phyloP scores from a whole-genome alignment of 2,888 invertebrate genomes.

The Aleiodes leptofemur region DNA sequence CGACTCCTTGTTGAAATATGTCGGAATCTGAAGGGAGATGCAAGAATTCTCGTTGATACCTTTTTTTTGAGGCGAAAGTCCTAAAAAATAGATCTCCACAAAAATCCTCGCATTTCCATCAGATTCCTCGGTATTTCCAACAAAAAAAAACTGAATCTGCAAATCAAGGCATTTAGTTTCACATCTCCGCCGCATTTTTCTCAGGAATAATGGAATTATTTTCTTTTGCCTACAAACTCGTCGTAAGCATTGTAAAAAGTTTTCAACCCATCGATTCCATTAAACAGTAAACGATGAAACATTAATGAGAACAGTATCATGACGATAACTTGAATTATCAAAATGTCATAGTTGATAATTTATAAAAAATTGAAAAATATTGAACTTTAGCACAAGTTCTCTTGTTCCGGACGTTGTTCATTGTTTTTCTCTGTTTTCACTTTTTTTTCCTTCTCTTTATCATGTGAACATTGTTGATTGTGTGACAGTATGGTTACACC shows the following conservation, averaged over 20 bases:
- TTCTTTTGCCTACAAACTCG: too few relatives aligned
- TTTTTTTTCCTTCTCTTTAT: neutral
- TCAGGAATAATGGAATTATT: neutral
- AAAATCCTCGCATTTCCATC: too few relatives aligned
- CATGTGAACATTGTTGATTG: slow-evolving; percentile 9
- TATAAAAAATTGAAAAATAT: slow-evolving; percentile 7
- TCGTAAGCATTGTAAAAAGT: neutral
- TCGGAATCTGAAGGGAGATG: too few relatives aligned
- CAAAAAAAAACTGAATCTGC: too few relatives aligned
- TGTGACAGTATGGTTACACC: slow-evolving; percentile 7
- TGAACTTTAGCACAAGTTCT: slow-evolving; percentile 20
- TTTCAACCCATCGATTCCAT: neutral
- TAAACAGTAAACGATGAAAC: too few relatives aligned
- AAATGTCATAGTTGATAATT: slow-evolving; percentile 13
- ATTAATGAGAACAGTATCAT: neutral
- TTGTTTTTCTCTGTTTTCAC: neutral
- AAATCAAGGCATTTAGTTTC: too few relatives aligned
- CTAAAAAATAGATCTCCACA: too few relatives aligned
- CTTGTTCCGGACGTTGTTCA: slow-evolving; percentile 9
- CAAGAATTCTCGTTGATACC: too few relatives aligned
- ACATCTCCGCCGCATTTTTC: too few relatives aligned
- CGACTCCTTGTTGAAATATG: too few relatives aligned
- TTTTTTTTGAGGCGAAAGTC: too few relatives aligned
- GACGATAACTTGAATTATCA: slow-evolving; percentile 4
- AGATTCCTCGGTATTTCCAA: too few relatives aligned